Evolutionary conservation across 2,113 vertebrate species (phyloP).

Genomic region (Mustela nigripes): DNA sequence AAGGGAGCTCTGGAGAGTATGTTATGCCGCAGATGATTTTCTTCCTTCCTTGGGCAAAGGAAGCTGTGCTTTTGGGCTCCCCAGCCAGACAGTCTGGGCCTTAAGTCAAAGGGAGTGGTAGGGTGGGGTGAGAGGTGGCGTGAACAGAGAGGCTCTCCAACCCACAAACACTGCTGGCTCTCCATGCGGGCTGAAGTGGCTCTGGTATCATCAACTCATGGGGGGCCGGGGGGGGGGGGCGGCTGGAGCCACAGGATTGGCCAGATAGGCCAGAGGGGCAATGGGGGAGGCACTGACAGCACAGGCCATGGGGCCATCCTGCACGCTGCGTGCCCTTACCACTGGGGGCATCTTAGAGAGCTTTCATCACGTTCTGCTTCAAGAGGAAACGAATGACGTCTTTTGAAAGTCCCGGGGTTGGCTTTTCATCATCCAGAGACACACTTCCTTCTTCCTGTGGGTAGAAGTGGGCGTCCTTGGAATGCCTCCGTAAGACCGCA

Average conservation of each 20-base stretch:
- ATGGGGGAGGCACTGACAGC: not conserved
- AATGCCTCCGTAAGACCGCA: slow-evolving; percentile 82
- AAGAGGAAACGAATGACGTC: slow-evolving; percentile 86
- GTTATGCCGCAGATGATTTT: no score
- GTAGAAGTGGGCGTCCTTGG: slow-evolving; percentile 79
- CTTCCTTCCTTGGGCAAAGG: not conserved
- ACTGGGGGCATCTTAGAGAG: not conserved
- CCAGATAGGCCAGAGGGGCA: no score
- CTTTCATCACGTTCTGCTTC: slow-evolving; percentile 64
- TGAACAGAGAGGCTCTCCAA: not conserved
- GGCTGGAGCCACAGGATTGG: not conserved
- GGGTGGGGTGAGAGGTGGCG: no score
- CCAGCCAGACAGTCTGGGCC: not conserved
- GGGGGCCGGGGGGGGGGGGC: rapidly evolving
- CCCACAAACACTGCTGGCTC: not conserved
- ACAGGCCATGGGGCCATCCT: rapidly evolving
- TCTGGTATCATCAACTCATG: not conserved
- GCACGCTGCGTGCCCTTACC: no score
- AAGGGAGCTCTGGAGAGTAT: not conserved
- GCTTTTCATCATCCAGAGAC: slow-evolving; percentile 60
- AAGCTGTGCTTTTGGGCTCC: not conserved
- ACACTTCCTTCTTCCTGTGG: slow-evolving; percentile 65
- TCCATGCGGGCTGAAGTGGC: not conserved
- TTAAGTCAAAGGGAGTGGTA: not conserved
- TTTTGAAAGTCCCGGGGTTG: slow-evolving; percentile 88